Percentiles rank a stretch among this genome's conserved stretches.
These are phyloP conservation scores for Amphipyra tragopoginis DNA, from an alignment of 2,888 invertebrate genomes.

Conservation along the genomic window DNA sequence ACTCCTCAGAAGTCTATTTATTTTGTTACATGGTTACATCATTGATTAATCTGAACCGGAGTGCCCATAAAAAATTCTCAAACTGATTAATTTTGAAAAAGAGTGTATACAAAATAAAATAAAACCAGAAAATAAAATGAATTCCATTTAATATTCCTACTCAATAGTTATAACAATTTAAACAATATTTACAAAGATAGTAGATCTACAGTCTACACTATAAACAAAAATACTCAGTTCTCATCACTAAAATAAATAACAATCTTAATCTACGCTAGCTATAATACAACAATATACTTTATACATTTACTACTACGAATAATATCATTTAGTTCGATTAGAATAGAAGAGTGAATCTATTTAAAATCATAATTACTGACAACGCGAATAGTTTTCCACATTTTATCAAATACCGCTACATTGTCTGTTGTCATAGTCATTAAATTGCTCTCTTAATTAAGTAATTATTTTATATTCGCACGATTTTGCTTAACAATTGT, in stretches of 20 bases:
- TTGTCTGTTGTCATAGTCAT: constrained; percentile 23
- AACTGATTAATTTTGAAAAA: not conserved
- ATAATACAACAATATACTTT: constrained; percentile 66
- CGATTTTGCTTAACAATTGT: constrained; percentile 3
- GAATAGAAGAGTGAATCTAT: constrained; percentile 23
- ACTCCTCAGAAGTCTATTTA: not conserved
- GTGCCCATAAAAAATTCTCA: not conserved
- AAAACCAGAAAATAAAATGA: constrained; percentile 61
- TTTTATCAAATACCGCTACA: constrained; percentile 16
- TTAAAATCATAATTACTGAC: constrained; percentile 5
- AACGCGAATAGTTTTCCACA: constrained; percentile 28
- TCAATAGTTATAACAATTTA: constrained; percentile 77
- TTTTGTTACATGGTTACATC: not conserved
- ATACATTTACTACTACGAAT: constrained; percentile 45
- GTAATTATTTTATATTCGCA: constrained; percentile 29
- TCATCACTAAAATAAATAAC: constrained; percentile 84
- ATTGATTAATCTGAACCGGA: not conserved
- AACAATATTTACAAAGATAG: constrained; percentile 84
- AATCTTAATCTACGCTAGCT: constrained; percentile 64
- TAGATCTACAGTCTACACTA: constrained; percentile 73
- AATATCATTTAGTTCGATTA: constrained; percentile 28
- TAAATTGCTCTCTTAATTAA: constrained; percentile 38
- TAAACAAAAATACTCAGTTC: constrained; percentile 73
- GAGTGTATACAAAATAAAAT: constrained; percentile 35
- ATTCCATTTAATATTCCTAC: constrained; percentile 79